Evolutionary conservation across 64 coral and sea anemone genomes (phyloP).

Genomic region (Stichodactyla helianthus): DNA sequence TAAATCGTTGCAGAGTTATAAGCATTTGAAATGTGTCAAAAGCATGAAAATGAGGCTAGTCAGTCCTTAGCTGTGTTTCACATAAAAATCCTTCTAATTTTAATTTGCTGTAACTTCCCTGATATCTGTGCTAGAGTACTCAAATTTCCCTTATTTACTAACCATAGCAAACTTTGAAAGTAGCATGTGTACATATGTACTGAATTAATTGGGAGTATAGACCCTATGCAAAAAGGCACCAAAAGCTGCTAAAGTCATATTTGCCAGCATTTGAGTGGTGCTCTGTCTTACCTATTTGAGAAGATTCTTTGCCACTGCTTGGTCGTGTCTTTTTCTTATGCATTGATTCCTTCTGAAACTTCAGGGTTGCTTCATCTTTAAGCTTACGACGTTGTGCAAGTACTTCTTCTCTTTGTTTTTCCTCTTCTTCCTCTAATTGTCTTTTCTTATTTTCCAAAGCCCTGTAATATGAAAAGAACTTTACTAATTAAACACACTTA

Average conservation of each 20-base stretch:
- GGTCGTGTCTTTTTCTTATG: conserved; percentile 39
- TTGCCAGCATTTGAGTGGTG: no score
- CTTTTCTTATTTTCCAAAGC: conserved; percentile 64
- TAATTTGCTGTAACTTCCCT: no score
- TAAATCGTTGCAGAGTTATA: no score
- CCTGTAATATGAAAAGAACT: conserved; percentile 9
- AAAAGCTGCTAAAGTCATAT: no score
- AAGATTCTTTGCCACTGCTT: not conserved
- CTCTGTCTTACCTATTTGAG: not conserved
- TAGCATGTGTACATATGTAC: not conserved
- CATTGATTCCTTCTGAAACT: conserved; percentile 70
- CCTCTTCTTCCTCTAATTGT: conserved; percentile 57
- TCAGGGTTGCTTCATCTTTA: conserved; percentile 70
- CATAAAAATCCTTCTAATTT: no score
- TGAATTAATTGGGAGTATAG: no score
- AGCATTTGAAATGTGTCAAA: no score
- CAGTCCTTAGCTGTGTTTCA: no score
- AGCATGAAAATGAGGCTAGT: no score
- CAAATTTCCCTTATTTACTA: no score
- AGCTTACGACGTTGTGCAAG: conserved; percentile 63
- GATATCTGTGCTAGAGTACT: no score
- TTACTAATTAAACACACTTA: not conserved
- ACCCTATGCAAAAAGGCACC: no score
- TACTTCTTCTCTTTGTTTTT: conserved; percentile 54
- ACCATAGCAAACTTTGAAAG: not conserved